Evolutionary conservation across 37 sponge, comb jelly and placozoan species (phyloP).

Genomic region (Spongilla lacustris): DNA sequence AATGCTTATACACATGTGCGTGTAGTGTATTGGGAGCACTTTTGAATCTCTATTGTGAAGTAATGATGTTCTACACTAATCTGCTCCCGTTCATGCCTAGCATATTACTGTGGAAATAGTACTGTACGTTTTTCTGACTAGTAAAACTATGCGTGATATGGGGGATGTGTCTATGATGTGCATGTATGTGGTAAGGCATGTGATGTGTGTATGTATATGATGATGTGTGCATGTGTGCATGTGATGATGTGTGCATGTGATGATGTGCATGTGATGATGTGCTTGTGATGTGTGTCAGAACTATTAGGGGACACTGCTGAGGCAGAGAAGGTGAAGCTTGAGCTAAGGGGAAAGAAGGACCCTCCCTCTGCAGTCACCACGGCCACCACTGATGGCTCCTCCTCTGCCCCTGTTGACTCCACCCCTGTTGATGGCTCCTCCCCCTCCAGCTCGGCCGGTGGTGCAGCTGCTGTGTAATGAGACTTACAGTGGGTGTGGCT

Average conservation of each 20-base stretch:
- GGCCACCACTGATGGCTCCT: too few relatives aligned
- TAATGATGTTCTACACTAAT: too few relatives aligned
- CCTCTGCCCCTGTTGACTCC: neutral
- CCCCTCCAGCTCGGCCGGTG: neutral
- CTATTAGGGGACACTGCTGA: neutral
- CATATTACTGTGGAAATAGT: too few relatives aligned
- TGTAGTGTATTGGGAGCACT: too few relatives aligned
- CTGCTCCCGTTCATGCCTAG: too few relatives aligned
- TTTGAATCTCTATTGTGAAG: too few relatives aligned
- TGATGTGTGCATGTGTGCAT: neutral
- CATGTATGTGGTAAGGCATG: conserved; percentile 5
- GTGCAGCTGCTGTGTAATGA: neutral
- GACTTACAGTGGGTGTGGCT: neutral
- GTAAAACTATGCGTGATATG: too few relatives aligned
- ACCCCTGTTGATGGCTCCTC: neutral
- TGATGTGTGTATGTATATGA: neutral
- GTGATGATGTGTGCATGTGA: neutral
- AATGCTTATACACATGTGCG: too few relatives aligned
- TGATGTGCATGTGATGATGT: neutral
- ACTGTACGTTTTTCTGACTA: too few relatives aligned
- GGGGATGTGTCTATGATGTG: too few relatives aligned
- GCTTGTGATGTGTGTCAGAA: neutral
- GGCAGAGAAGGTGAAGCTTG: neutral
- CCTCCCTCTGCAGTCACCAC: neutral
- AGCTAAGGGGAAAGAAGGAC: neutral